Percentiles rank a stretch among this genome's conserved stretches.
These are phyloP conservation scores for Pilophorus perplexus DNA, from an alignment of 2,888 invertebrate species.

Conservation along the genomic window DNA sequence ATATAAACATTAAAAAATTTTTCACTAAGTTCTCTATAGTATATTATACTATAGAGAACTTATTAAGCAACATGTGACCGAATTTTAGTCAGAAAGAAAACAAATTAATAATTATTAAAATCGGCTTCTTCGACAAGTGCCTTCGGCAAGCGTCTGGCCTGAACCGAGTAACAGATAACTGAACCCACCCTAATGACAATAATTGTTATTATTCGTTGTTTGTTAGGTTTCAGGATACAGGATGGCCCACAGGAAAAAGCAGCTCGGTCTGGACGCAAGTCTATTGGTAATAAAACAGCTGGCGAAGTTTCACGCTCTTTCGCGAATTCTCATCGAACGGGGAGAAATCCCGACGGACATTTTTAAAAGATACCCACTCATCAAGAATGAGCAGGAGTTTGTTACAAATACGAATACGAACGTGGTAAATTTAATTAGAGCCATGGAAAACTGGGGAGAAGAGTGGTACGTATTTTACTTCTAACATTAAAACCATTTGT, in stretches of 20 bases:
- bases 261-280: not conserved
- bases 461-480: slow-evolving; percentile 9
- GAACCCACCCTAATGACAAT: no score
- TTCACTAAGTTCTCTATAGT: no score
- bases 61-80: no score
- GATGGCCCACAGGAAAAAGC: not conserved
- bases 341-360: not conserved
- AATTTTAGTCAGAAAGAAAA: no score
- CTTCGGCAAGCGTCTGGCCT: no score
- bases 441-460: slow-evolving; percentile 13
- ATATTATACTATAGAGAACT: no score
- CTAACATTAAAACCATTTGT: no score
- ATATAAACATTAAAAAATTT: no score
- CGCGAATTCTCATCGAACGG: not conserved
- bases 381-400: not conserved
- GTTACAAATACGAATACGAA: not conserved
- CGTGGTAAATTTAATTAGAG: not conserved
- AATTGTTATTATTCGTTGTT: no score
- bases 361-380: not conserved
- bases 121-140: no score
- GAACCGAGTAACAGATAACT: no score
- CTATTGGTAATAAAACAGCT: slow-evolving; percentile 1
- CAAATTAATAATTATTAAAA: no score
- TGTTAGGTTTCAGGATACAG: not conserved
- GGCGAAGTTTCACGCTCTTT: slow-evolving; percentile 25